Evolutionary conservation across 2,888 invertebrate genomes (phyloP).

Genomic region (Biston betularia): DNA sequence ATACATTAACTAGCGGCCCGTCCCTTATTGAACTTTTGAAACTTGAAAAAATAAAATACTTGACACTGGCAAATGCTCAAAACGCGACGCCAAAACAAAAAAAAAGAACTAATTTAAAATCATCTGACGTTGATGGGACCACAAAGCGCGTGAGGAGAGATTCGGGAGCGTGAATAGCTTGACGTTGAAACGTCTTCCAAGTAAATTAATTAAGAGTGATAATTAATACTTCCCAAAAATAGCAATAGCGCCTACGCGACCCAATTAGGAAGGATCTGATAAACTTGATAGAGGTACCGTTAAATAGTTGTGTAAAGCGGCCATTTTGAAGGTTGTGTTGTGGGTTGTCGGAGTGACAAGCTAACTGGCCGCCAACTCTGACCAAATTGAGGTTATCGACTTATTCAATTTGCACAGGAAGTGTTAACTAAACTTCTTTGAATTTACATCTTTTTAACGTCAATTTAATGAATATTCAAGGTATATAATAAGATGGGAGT

Average conservation of each 20-base stretch:
- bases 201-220: background rate
- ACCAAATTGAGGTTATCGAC: background rate
- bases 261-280: constrained; percentile 15
- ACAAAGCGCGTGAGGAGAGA: too few species aligned
- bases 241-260: background rate
- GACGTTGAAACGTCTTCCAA: background rate
- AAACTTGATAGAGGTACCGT: constrained; percentile 2
- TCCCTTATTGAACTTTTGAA: too few species aligned
- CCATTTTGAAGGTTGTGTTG: constrained; percentile 1
- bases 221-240: constrained; percentile 1
- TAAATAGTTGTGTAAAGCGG: constrained; percentile 11
- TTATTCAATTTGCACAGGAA: background rate
- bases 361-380: background rate
- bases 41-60: too few species aligned
- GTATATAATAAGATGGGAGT: too few species aligned
- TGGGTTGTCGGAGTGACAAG: constrained; percentile 5
- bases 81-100: too few species aligned
- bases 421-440: too few species aligned
- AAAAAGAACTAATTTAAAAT: too few species aligned
- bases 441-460: too few species aligned
- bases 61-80: too few species aligned
- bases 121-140: too few species aligned
- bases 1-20: too few species aligned
- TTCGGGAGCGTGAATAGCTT: background rate
- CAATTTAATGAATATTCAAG: too few species aligned